phyloP scores from a whole-genome alignment of 2,888 invertebrate species.

The Gari tellinella region DNA sequence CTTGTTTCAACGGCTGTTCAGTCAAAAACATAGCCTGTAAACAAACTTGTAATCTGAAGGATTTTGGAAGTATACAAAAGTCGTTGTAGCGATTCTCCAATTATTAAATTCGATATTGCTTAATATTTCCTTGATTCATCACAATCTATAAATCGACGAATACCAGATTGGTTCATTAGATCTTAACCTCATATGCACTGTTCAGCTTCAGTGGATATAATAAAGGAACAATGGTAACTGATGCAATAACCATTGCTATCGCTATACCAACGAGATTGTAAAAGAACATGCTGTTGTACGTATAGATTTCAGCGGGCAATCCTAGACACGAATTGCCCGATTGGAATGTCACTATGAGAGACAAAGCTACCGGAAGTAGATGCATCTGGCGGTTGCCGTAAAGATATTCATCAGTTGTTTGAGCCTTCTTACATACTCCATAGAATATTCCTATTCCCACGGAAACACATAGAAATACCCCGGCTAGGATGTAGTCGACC shows the following conservation, averaged over 20 bases:
- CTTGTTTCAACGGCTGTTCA: too few species aligned
- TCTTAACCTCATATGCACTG: slow-evolving; percentile 61
- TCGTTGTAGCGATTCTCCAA: too few species aligned
- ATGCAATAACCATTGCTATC: slow-evolving; percentile 40
- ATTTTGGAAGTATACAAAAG: too few species aligned
- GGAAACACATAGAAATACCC: slow-evolving; percentile 20
- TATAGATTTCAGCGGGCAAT: slow-evolving; percentile 62
- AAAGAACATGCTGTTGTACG: slow-evolving; percentile 53
- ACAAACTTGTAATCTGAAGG: too few species aligned
- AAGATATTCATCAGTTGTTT: slow-evolving; percentile 57
- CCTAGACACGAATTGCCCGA: slow-evolving; percentile 67
- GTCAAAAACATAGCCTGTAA: too few species aligned
- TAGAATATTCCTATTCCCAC: slow-evolving; percentile 51
- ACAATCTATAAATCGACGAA: too few species aligned
- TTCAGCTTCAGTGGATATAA: slow-evolving; percentile 64
- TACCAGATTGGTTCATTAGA: background rate
- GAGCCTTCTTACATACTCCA: slow-evolving; percentile 33
- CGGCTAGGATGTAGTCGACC: slow-evolving; percentile 41
- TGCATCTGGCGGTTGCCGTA: slow-evolving; percentile 60
- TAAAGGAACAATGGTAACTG: slow-evolving; percentile 59
- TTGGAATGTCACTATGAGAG: slow-evolving; percentile 67
- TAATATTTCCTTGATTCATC: too few species aligned
- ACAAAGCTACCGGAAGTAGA: slow-evolving; percentile 63
- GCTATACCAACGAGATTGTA: slow-evolving; percentile 33
- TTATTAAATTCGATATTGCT: too few species aligned